Evolutionary conservation across 2,888 invertebrate genomes (phyloP).

Genomic region (Tolmerus cingulatus): DNA sequence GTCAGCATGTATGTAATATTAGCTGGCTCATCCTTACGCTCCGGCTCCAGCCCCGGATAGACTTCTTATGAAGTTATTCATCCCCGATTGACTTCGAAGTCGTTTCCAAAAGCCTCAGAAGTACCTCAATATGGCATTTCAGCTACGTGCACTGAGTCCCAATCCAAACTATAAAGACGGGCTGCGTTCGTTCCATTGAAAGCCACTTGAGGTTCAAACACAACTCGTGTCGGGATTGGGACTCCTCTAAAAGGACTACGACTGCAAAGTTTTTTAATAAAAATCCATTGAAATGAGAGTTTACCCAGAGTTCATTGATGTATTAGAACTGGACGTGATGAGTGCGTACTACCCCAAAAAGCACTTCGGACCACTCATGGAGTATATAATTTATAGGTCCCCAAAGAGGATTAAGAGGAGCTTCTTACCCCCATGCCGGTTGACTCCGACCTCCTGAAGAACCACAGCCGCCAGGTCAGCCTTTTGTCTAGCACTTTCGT

Average conservation of each 20-base stretch:
- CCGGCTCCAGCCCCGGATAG: not conserved
- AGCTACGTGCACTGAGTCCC: not conserved
- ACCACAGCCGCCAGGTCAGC: constrained; percentile 81
- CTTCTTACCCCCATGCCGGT: constrained; percentile 69
- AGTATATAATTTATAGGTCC: not conserved
- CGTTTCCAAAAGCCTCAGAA: not conserved
- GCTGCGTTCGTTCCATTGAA: not conserved
- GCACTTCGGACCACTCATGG: not conserved
- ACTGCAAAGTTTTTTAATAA: not conserved
- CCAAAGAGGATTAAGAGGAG: not conserved
- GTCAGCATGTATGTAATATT: not conserved
- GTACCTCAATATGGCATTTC: constrained; percentile 9
- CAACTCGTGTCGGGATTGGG: not conserved
- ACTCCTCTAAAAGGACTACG: not conserved
- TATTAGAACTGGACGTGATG: not conserved
- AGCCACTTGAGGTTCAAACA: not conserved
- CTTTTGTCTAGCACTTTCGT: constrained; percentile 79
- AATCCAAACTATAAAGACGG: not conserved
- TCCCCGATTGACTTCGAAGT: not conserved
- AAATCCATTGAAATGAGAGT: not conserved
- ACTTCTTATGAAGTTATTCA: constrained; percentile 17
- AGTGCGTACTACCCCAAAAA: not conserved
- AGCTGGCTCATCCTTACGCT: not conserved
- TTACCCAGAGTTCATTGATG: not conserved
- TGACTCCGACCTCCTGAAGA: constrained; percentile 75